Evolutionary conservation across 2,797 vertebrate genomes (phyloP), one percentile per base, ranked within the genome.

Genomic region (Carcharodon carcharias): DNA sequence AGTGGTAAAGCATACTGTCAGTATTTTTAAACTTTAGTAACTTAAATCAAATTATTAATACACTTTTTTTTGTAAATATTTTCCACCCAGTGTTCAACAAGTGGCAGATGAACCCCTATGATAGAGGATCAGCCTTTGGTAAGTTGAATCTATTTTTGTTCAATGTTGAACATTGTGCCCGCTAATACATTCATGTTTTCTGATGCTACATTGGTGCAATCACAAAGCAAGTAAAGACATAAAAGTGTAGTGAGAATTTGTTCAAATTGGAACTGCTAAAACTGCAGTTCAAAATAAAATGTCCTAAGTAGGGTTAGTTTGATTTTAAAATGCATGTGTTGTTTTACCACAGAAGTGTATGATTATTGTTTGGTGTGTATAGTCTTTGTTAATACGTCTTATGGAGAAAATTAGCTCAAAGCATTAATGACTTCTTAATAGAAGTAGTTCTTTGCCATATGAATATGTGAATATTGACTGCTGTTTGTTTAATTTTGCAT

Each of bases 21-120:
- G 35, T 45, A 65, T 65, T 65, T 40, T 65, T 61, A 93, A 93
- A 65, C n/a, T 40, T 63, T 1, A 91, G 16, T 21, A n/a, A n/a
- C 14, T n/a, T 54, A 71, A 16, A 54, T 56, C 23, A 18, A 28
- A 56, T 95, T 58, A 28, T 87, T 67, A 94, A 35, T 93, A 7
- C 91, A 95, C n/a, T 97, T 12, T 96, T 45, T 96, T 35, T 0
- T 97, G 96, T 18, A 0, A 96, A 77, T 50, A 40, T 96, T n/a
- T 97, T 96, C 96, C 96, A 50, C 96, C 96, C 97, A 99, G 99
- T 99, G 96, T 98, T 99, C 96, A 99, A 98, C 98, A 99, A 98
- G 96, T 99, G 99, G 99, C 99, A 99, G 96, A 99, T 99, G 99
- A 99, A 99, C 97, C 99, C 99, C 0, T 99, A 99, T 96, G 99